These are phyloP conservation scores for Lethrus apterus DNA, from an alignment of 1,140 invertebrate species.

Conservation along the genomic window DNA sequence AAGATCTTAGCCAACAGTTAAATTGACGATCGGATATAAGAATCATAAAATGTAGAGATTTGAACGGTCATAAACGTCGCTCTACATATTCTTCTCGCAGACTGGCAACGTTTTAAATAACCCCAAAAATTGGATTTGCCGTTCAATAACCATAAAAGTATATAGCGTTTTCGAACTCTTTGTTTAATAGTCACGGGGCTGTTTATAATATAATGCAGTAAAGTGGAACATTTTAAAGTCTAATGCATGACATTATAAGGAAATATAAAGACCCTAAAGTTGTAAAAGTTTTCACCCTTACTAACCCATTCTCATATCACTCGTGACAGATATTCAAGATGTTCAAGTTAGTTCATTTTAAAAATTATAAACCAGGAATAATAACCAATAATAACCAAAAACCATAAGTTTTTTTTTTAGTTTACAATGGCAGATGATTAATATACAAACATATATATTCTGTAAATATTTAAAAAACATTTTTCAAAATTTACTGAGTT, in stretches of 20 bases:
- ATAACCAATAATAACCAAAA: no score
- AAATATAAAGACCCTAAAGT: constrained; percentile 37
- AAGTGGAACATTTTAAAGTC: constrained; percentile 39
- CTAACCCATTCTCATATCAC: no score
- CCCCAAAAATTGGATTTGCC: constrained; percentile 41
- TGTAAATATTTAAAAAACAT: no score
- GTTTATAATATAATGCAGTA: constrained; percentile 42
- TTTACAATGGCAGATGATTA: no score
- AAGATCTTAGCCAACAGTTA: no score
- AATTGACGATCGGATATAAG: constrained; percentile 32
- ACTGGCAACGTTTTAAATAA: constrained; percentile 36
- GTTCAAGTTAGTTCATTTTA: no score
- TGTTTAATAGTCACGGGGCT: constrained; percentile 38
- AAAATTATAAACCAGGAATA: no score
- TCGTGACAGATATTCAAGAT: no score
- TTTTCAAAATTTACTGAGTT: no score
- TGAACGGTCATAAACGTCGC: constrained; percentile 34
- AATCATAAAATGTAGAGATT: constrained; percentile 35
- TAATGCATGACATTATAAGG: constrained; percentile 36
- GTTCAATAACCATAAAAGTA: constrained; percentile 42
- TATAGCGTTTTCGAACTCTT: constrained; percentile 38
- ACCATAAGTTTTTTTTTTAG: no score
- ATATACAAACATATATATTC: no score
- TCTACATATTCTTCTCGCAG: constrained; percentile 33
- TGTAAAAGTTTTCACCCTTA: no score